phyloP scores from a whole-genome alignment of 2,888 invertebrate species.

The Ichneumoninae sp. region DNA sequence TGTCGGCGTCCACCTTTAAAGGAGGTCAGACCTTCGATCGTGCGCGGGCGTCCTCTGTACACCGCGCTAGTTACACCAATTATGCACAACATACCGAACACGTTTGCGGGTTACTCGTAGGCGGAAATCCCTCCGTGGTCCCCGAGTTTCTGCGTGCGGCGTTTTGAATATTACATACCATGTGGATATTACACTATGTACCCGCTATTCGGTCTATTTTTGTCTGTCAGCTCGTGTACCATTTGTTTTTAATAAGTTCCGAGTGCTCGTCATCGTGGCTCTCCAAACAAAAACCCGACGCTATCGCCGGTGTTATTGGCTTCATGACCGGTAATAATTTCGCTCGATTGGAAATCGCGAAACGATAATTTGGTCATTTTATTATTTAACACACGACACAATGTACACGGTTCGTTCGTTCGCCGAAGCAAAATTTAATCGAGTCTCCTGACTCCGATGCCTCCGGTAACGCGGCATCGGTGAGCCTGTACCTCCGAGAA shows the following conservation, averaged over 20 bases:
- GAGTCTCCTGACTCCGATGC: conserved; percentile 40
- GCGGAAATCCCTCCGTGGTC: background rate
- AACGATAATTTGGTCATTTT: background rate
- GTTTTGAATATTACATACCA: conserved; percentile 21
- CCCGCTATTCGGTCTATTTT: background rate
- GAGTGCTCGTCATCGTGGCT: background rate
- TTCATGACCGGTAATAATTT: background rate
- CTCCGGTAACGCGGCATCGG: conserved; percentile 29
- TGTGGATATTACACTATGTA: conserved; percentile 10
- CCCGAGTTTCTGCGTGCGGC: background rate
- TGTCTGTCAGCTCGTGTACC: background rate
- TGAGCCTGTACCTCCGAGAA: conserved; percentile 26
- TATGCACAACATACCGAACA: conserved; percentile 39
- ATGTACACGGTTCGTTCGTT: background rate
- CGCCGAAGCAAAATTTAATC: conserved; percentile 28
- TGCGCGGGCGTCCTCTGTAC: background rate
- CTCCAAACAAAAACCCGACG: background rate
- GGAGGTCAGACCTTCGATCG: conserved; percentile 48
- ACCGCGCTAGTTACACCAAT: conserved; percentile 31
- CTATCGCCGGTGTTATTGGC: background rate
- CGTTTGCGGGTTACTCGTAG: conserved; percentile 1
- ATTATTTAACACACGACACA: background rate
- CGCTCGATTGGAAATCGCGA: background rate
- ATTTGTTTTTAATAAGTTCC: background rate
- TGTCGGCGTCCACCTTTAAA: conserved; percentile 36